A percentile compares a stretch with the other conserved stretches of the same genome.
Conservation (phyloP, 2,888 invertebrate genomes). For the Thymelicus sylvestris region DNA sequence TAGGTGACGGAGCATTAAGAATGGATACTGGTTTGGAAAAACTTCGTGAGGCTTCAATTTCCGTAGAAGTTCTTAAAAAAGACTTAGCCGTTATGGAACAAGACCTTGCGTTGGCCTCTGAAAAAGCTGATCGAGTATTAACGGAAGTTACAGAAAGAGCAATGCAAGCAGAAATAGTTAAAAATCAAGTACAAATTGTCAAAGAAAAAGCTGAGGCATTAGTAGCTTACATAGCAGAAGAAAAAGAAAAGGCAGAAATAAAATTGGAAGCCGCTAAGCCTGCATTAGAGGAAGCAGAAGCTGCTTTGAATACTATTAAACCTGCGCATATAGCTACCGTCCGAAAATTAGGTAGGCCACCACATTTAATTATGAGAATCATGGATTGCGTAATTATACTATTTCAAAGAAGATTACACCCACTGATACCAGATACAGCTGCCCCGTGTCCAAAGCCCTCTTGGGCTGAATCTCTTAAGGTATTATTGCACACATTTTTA, state of each 20-base stretch:
- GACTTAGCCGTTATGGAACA: constrained; percentile 97
- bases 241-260: constrained; percentile 95
- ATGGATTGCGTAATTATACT: constrained; percentile 98
- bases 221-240: constrained; percentile 93
- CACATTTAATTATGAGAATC: constrained; percentile 98
- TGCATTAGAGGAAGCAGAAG: constrained; percentile 97
- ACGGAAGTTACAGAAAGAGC: constrained; percentile 96
- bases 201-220: constrained; percentile 97
- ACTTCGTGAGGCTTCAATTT: constrained; percentile 96
- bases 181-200: constrained; percentile 97
- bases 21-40: constrained; percentile 99
- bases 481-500: constrained; percentile 49
- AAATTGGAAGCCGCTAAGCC: constrained; percentile 98
- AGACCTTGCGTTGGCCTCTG: constrained; percentile 95
- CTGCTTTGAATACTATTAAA: constrained; percentile 97
- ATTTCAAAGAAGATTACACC: constrained; percentile 95
- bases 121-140: constrained; percentile 94
- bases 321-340: constrained; percentile 98
- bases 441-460: constrained; percentile 96
- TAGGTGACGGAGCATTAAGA: constrained; percentile 94
- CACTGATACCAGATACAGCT: constrained; percentile 91
- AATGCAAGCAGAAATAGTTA: constrained; percentile 97
- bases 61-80: constrained; percentile 95
- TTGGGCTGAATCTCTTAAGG: constrained; percentile 98
- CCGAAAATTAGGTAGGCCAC: constrained; percentile 96